Conservation (phyloP, 1,140 invertebrate species). For the Babylonia areolata region DNA sequence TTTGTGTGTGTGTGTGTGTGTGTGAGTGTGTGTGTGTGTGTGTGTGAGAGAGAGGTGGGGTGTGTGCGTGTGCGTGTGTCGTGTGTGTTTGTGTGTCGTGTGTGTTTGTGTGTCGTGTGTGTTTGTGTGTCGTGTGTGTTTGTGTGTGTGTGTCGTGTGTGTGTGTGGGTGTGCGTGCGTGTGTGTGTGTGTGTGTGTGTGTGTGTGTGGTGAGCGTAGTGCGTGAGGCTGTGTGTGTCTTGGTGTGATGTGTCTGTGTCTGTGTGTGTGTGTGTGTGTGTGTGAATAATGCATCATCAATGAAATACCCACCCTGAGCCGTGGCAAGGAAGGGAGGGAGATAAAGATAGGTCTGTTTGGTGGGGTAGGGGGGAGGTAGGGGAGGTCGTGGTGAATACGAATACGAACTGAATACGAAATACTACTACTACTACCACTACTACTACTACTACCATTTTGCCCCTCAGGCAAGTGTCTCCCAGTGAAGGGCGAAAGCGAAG, state of each 20-base stretch:
- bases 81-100: neutral
- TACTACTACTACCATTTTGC: no score
- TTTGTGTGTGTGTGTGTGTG: no score
- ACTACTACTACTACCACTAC: no score
- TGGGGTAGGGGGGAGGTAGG: no score
- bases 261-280: neutral
- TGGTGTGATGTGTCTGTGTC: neutral
- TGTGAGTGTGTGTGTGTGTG: neutral
- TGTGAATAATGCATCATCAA: no score
- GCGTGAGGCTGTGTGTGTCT: neutral
- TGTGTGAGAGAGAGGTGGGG: no score
- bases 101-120: conserved; percentile 14
- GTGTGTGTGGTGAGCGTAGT: neutral
- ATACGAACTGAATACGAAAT: no score
- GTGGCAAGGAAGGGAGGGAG: neutral
- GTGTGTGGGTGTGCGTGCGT: neutral
- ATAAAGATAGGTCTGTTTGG: neutral
- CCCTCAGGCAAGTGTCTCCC: conserved; percentile 21
- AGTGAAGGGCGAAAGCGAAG: neutral
- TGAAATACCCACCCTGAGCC: no score
- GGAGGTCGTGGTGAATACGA: no score
- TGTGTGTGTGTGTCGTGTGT: no score
- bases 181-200: conserved; percentile 17
- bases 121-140: neutral
- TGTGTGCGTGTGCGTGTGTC: neutral